Evolutionary conservation across 2,797 vertebrate species (phyloP).

Genomic region (Yasuhikotakia modesta): DNA sequence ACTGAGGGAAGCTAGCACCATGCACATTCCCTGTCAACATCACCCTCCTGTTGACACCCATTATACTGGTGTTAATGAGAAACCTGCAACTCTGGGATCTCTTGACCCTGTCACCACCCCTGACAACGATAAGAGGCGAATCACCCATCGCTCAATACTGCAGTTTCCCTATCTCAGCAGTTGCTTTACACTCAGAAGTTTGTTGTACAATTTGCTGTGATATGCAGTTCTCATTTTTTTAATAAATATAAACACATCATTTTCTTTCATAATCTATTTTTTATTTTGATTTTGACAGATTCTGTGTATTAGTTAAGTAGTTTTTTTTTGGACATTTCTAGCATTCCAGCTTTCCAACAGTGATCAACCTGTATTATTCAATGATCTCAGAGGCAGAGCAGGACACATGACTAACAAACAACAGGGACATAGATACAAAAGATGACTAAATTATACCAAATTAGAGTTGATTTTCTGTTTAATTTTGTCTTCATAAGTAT

Average conservation of each 20-base stretch:
- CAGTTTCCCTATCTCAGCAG: conserved; percentile 29
- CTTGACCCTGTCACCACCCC: conserved; percentile 37
- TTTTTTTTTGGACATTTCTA: conserved; percentile 16
- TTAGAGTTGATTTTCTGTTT: not conserved
- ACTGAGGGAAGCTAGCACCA: conserved; percentile 29
- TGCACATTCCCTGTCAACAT: conserved; percentile 46
- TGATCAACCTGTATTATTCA: not conserved
- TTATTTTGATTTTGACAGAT: not conserved
- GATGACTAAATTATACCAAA: not conserved
- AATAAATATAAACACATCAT: not conserved
- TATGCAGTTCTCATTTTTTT: not conserved
- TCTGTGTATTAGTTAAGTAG: not conserved
- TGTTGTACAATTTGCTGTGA: too few relatives aligned
- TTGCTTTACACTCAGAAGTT: not conserved
- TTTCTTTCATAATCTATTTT: too few relatives aligned
- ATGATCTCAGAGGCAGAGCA: not conserved
- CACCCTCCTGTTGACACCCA: conserved; percentile 48
- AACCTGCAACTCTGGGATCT: conserved; percentile 42
- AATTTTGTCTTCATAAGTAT: not conserved
- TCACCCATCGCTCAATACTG: conserved; percentile 48
- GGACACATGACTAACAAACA: conserved; percentile 18
- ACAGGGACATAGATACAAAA: not conserved
- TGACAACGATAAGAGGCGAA: conserved; percentile 49
- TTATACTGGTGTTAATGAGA: conserved; percentile 57
- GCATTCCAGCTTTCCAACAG: not conserved